Conservation (phyloP, 1,140 invertebrate species). For the Drosophila kurseongensis region DNA sequence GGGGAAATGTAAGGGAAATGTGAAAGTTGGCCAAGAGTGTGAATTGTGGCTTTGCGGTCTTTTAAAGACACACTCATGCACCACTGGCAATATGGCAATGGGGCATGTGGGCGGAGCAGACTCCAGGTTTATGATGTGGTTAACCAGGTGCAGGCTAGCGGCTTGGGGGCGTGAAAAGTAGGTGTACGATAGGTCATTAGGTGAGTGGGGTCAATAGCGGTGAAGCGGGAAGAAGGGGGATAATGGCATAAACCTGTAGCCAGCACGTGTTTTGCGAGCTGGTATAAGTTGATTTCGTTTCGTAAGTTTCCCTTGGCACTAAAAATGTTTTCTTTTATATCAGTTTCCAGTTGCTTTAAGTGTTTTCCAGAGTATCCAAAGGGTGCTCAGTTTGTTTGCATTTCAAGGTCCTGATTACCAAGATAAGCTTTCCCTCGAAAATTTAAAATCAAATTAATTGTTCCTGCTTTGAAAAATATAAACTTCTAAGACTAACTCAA, state of each 20-base stretch:
- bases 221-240: background rate
- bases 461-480: too few species aligned
- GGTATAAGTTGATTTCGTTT: background rate
- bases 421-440: too few species aligned
- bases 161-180: background rate
- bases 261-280: conserved; percentile 11
- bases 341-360: background rate
- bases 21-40: conserved; percentile 61
- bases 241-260: conserved; percentile 7
- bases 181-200: conserved; percentile 35
- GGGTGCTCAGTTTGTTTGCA: too few species aligned
- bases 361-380: too few species aligned
- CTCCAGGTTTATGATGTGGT: conserved; percentile 51
- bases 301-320: background rate
- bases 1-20: conserved; percentile 22
- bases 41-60: conserved; percentile 54
- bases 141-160: conserved; percentile 12
- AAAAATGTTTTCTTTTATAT: background rate
- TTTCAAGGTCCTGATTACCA: too few species aligned
- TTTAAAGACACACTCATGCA: conserved; percentile 37
- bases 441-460: too few species aligned
- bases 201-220: conserved; percentile 10
- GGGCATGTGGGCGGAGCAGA: conserved; percentile 1
- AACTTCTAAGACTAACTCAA: too few species aligned
- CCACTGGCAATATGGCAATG: conserved; percentile 2